Conservation (phyloP, 2,113 vertebrate species). For the Notarius lentiginosus region DNA sequence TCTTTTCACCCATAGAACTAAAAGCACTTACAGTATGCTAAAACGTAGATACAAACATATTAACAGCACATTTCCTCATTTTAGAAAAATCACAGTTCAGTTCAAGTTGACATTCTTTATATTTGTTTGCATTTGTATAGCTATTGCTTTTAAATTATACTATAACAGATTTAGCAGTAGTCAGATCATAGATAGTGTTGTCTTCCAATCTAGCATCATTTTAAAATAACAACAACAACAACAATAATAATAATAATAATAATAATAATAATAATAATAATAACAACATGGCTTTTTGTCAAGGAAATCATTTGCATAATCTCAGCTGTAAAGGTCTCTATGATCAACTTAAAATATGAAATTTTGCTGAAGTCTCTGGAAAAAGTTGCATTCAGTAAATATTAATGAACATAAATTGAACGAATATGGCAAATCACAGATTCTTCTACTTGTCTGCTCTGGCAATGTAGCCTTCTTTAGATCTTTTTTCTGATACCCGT, state of each 20-base stretch:
- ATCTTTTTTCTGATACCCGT: neutral
- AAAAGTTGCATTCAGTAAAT: neutral
- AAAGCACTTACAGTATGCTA: neutral
- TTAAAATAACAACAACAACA: neutral
- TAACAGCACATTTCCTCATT: neutral
- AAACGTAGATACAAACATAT: neutral
- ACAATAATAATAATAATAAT: too few species aligned
- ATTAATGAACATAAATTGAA: neutral
- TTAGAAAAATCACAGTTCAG: neutral
- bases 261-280: neutral
- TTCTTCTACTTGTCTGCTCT: neutral
- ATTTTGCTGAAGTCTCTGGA: neutral
- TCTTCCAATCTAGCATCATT: neutral
- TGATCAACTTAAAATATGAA: neutral
- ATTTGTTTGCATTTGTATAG: too few species aligned
- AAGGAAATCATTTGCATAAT: neutral
- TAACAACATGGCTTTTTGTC: neutral
- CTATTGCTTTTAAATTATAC: neutral
- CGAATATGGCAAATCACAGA: neutral
- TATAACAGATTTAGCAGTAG: neutral
- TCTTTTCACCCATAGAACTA: conserved; percentile 1
- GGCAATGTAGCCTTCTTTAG: neutral
- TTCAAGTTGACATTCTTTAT: neutral
- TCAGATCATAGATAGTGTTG: neutral
- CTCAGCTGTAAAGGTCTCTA: neutral